These are phyloP conservation scores for Nibea albiflora DNA, from an alignment of 2,113 vertebrate species.

Conservation along the genomic window DNA sequence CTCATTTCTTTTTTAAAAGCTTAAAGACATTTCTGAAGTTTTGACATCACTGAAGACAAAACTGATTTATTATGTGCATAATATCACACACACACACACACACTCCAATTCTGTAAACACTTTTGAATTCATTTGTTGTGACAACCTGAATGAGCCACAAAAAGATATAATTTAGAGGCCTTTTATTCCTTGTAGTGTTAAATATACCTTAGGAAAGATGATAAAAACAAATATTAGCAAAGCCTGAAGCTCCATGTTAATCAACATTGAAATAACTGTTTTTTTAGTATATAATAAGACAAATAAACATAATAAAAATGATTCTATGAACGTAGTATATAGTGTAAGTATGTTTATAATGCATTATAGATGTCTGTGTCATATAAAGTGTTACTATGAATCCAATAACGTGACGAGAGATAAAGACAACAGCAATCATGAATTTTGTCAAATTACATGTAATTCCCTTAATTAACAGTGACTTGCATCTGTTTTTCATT, in stretches of 20 bases:
- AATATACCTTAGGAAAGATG: conserved; percentile 40
- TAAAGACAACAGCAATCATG: conserved; percentile 29
- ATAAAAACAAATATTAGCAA: conserved; percentile 39
- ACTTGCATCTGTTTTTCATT: conserved; percentile 24
- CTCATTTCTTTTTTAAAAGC: conserved; percentile 23
- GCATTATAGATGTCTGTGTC: too few relatives aligned
- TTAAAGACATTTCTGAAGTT: conserved; percentile 39
- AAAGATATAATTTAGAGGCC: conserved; percentile 44
- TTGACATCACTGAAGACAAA: conserved; percentile 49
- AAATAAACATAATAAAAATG: too few relatives aligned
- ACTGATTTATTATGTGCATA: conserved; percentile 62
- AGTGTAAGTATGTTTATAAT: too few relatives aligned
- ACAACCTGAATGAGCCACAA: conserved; percentile 40
- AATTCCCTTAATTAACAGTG: conserved; percentile 28
- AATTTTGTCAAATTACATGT: too few relatives aligned
- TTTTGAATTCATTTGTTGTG: conserved; percentile 49
- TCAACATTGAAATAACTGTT: not conserved
- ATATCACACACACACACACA: conserved; percentile 17
- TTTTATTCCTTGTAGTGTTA: conserved; percentile 46
- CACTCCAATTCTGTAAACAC: conserved; percentile 36
- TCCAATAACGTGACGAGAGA: conserved; percentile 22
- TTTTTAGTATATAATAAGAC: too few relatives aligned
- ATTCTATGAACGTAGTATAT: too few relatives aligned
- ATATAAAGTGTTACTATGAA: not conserved
- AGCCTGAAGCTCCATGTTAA: not conserved